Evolutionary conservation across 2,113 vertebrate genomes (phyloP), one percentile per base, ranked within the genome.

Genomic region (Gymnobelideus leadbeateri): DNA sequence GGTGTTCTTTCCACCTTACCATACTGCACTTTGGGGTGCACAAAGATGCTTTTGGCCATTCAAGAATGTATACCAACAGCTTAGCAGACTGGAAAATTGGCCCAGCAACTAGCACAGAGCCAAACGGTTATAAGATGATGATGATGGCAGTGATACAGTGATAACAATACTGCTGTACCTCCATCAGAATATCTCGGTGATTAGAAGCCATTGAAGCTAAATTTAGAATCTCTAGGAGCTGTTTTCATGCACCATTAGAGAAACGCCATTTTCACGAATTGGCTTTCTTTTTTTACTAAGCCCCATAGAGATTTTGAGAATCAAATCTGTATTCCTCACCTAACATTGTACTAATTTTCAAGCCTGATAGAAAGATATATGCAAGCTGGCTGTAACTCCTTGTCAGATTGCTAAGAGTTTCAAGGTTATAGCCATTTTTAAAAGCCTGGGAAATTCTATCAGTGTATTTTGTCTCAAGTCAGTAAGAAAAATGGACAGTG

Each of bases 181-280:
- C 53, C 26, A 50, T 51, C 95, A 94, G 92, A 31, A 54, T 47
- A 89, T 95, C 37, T 43, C n/a, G 95, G 12, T 91, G 89, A n/a
- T 96, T 94, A 95, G 93, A 77, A 93, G 89, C 89, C 94, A 2
- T 97, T 92, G 95, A 94, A 93, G 92, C 89, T 95, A 93, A 61
- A 4, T 90, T 95, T 91, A 94, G 53, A 92, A 4, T 96, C n/a
- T 89, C 90, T 91, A 46, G 8, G 21, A 84, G 68, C 37, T 84
- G 68, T 92, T 94, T 93, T 95, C 49, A 92, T 0, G 57, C 95
- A 46, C 47, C 28, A 94, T 51, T 0, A 0, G 61, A 16, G 21
- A 11, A 0, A 0, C 0, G 16, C 91, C 61, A n/a, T 0, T 46
- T 43, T 50, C 68, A 91, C 31, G 31, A 23, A 84, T 84, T 84